These are phyloP conservation scores for Tortricodes alternella DNA, from an alignment of 2,888 invertebrate species.

Conservation along the genomic window DNA sequence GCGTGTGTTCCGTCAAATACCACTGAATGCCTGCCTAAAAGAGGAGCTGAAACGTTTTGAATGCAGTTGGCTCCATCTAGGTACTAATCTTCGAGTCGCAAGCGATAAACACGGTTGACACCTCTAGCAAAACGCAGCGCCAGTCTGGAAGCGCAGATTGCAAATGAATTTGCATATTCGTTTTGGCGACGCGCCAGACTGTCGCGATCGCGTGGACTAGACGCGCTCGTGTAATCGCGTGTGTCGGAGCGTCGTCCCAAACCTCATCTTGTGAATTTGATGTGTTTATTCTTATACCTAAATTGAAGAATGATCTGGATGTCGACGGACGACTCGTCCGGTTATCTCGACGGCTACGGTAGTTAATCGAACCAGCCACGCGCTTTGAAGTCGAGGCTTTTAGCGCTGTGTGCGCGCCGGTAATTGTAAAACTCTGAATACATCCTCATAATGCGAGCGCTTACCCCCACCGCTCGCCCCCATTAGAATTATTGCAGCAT, in stretches of 20 bases:
- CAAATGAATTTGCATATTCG: slow-evolving; percentile 71
- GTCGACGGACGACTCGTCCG: slow-evolving; percentile 1
- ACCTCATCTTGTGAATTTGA: slow-evolving; percentile 34
- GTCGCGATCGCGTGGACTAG: slow-evolving; percentile 45
- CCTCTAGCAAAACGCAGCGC: slow-evolving; percentile 20
- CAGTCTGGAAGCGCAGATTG: slow-evolving; percentile 57
- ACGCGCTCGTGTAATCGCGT: slow-evolving; percentile 28
- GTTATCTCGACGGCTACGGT: slow-evolving; percentile 13
- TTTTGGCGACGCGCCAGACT: slow-evolving; percentile 62
- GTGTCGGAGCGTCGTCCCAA: slow-evolving; percentile 47
- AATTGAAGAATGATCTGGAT: slow-evolving; percentile 14
- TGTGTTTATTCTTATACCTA: slow-evolving; percentile 30
- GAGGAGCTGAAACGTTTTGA: background rate
- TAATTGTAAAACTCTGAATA: slow-evolving; percentile 32
- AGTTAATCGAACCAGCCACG: too few relatives aligned
- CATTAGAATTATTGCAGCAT: slow-evolving; percentile 30
- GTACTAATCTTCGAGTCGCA: background rate
- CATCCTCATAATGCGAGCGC: slow-evolving; percentile 40
- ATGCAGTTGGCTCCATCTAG: background rate
- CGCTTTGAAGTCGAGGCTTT: slow-evolving; percentile 33
- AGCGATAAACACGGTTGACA: slow-evolving; percentile 27
- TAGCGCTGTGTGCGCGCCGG: too few relatives aligned
- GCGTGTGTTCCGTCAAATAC: slow-evolving; percentile 7
- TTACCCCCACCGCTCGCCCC: slow-evolving; percentile 37
- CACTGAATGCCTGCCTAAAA: background rate